Evolutionary conservation across 1,140 invertebrate species (phyloP).

Genomic region (Sitophilus oryzae): DNA sequence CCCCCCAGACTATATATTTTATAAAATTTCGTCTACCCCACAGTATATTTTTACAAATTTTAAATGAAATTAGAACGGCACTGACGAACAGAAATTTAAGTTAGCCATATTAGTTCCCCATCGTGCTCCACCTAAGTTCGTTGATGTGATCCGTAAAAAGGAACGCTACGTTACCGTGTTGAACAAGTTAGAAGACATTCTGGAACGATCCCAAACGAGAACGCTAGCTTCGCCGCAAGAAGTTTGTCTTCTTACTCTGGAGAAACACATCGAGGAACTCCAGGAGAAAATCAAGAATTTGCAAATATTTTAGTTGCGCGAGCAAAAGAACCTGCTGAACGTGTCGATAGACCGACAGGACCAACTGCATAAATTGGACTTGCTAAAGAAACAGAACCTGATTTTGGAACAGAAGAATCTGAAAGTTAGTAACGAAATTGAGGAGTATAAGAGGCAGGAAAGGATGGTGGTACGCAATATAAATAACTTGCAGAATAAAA

Average conservation of each 20-base stretch:
- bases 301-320: conserved; percentile 67
- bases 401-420: conserved; percentile 69
- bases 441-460: conserved; percentile 52
- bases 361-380: conserved; percentile 58
- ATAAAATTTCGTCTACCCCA: too few species aligned
- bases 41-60: too few species aligned
- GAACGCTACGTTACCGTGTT: conserved; percentile 50
- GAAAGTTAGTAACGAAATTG: conserved; percentile 59
- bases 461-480: conserved; percentile 54
- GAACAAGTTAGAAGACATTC: conserved; percentile 51
- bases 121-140: too few species aligned
- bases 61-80: too few species aligned
- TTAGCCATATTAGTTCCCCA: too few species aligned
- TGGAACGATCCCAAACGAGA: conserved; percentile 38
- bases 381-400: conserved; percentile 65
- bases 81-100: too few species aligned
- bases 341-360: conserved; percentile 59
- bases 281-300: conserved; percentile 55
- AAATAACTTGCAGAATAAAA: conserved; percentile 52
- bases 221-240: conserved; percentile 45
- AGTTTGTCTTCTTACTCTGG: conserved; percentile 53
- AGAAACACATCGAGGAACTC: conserved; percentile 54
- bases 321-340: conserved; percentile 62
- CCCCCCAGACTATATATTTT: too few species aligned
- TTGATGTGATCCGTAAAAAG: conserved; percentile 45